Evolutionary conservation across 2,113 vertebrate genomes (phyloP), one percentile per base, ranked within the genome.

Genomic region (Calyptommatus sinebrachiatus): DNA sequence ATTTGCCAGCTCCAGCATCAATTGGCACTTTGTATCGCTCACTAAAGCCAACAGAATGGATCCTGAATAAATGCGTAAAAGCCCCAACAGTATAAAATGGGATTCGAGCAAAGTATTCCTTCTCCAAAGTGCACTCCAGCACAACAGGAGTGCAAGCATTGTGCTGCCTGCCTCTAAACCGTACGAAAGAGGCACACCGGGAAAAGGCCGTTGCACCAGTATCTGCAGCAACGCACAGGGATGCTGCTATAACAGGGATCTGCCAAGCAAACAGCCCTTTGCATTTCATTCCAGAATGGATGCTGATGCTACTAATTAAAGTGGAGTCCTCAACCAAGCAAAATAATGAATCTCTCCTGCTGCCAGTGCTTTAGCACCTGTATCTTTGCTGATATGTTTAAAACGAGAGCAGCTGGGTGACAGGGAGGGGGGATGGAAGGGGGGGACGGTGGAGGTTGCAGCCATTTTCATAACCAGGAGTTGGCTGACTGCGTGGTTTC

Each of bases 291-390:
- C 82, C 35, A 61, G 81, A 80, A 22, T 80, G 73, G 83, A 62
- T 91, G 89, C 79, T 91, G 87, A 83, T 90, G 72, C 75, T 84
- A 7, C 86, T 91, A 91, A 91, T 91, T 88, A 91, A 90, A 76
- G 79, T 73, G 86, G 75, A 53, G 84, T 79, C 81, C 53, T 90
- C 83, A 65, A 76, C 74, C 86, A 80, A 91, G 86, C 45, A 77
- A 78, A 76, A 82, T 75, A 89, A 89, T 88, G 85, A 88, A 82
- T 67, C 78, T 87, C 35, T 88, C 85, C 81, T 83, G 61, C 79
- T 80, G 83, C 83, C 65, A 77, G 74, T 90, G 84, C 86, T 77
- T 80, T 77, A 89, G 74, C 84, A 91, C 41, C 86, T 89, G 88
- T 62, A 73, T 85, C 75, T 80, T 85, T 83, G 81, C 76, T 89